Evolutionary conservation across 2,888 invertebrate species (phyloP).

Genomic region (Antitype chi): DNA sequence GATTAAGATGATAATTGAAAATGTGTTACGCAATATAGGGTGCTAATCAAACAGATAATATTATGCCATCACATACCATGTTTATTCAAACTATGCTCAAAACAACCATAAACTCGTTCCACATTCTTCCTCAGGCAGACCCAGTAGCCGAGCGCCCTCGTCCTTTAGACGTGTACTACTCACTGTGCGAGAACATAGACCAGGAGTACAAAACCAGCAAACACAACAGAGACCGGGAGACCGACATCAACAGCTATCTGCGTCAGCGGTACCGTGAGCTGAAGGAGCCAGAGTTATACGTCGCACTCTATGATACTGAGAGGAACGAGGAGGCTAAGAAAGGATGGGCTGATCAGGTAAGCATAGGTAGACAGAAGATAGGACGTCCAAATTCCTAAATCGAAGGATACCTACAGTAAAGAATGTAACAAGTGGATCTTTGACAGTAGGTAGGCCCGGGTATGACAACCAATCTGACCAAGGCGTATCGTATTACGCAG

Average conservation of each 20-base stretch:
- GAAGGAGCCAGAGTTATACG: conserved; percentile 83
- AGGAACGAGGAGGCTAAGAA: conserved; percentile 88
- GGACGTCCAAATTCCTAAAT: too few species aligned
- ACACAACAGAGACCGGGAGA: conserved; percentile 86
- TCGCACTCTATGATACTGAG: conserved; percentile 89
- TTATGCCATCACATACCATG: neutral
- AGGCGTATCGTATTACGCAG: too few species aligned
- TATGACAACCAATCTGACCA: too few species aligned
- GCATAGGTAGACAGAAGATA: neutral
- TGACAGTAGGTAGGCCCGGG: too few species aligned
- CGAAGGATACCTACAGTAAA: too few species aligned
- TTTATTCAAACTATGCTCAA: neutral
- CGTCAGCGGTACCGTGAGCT: conserved; percentile 83
- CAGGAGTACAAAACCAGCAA: conserved; percentile 91
- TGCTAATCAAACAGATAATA: neutral
- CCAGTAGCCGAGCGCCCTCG: conserved; percentile 90
- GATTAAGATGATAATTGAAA: too few species aligned
- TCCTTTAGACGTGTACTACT: conserved; percentile 91
- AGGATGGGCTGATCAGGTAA: conserved; percentile 88
- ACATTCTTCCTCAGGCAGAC: conserved; percentile 89
- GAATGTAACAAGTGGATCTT: too few species aligned
- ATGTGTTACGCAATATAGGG: too few species aligned
- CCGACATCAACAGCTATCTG: conserved; percentile 85
- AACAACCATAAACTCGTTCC: neutral
- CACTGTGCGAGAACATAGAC: conserved; percentile 91